phyloP scores from a whole-genome alignment of 2,797 vertebrate genomes.

The Gallinago stenura region DNA sequence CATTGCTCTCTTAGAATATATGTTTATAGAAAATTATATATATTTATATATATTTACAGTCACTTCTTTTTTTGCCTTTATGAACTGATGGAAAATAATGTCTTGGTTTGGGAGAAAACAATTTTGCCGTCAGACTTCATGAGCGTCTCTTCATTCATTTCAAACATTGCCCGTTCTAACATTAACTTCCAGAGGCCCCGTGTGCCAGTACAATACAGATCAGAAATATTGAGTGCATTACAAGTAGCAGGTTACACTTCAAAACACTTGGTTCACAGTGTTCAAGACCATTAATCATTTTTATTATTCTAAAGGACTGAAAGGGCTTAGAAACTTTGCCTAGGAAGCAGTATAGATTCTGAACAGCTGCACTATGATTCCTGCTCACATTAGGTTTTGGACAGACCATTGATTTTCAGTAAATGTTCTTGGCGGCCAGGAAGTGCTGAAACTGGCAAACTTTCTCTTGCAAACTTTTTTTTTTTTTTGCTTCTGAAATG shows the following conservation, averaged over 20 bases:
- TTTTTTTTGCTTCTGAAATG: conserved; percentile 1
- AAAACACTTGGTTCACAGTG: conserved; percentile 76
- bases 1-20: background rate
- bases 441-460: conserved; percentile 69
- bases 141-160: conserved; percentile 13
- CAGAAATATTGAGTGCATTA: conserved; percentile 74
- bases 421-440: conserved; percentile 67
- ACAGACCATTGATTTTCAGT: conserved; percentile 71
- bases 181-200: background rate
- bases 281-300: conserved; percentile 75
- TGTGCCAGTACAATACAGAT: conserved; percentile 54
- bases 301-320: conserved; percentile 76
- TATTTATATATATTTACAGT: background rate
- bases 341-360: conserved; percentile 74
- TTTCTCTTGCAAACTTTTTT: conserved; percentile 4
- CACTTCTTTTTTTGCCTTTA: background rate
- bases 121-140: background rate
- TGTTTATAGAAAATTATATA: background rate
- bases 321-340: conserved; percentile 73
- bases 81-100: background rate
- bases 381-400: conserved; percentile 73
- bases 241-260: conserved; percentile 79
- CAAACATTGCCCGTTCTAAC: background rate
- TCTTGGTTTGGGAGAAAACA: background rate
- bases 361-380: conserved; percentile 71